A percentile compares a stretch with the other conserved stretches of the same genome.
These are phyloP conservation scores for Patiria pectinifera DNA, from an alignment of 53 echinoderm and acorn worm genomes.

Conservation along the genomic window DNA sequence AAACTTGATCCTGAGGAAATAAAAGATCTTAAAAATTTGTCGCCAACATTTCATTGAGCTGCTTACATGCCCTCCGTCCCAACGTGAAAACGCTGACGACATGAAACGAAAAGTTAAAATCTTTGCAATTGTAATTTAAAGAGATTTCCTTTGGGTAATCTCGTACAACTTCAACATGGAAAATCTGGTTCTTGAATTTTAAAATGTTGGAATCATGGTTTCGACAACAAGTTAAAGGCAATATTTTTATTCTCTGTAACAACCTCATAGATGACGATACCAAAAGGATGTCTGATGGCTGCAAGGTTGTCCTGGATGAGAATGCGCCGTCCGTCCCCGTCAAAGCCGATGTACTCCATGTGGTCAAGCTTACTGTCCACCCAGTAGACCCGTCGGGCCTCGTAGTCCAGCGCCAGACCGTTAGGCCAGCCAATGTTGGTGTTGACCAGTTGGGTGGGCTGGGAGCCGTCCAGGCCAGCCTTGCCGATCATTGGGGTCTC, in stretches of 20 bases:
- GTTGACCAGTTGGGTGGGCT: slow-evolving; percentile 36
- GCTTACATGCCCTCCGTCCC: no score
- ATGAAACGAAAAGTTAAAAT: no score
- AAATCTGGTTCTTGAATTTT: no score
- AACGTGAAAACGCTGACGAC: no score
- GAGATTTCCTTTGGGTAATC: no score
- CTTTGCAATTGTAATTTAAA: no score
- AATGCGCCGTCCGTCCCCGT: slow-evolving; percentile 51
- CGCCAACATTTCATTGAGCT: not conserved
- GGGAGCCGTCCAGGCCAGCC: slow-evolving; percentile 60
- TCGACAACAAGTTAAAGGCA: no score
- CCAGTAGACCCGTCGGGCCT: slow-evolving; percentile 61
- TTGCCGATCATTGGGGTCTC: slow-evolving; percentile 49
- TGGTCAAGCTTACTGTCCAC: slow-evolving; percentile 42
- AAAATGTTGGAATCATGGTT: not conserved
- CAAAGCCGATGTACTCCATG: slow-evolving; percentile 62
- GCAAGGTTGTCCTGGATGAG: not conserved
- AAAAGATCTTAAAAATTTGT: not conserved
- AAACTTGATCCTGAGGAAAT: slow-evolving; percentile 5
- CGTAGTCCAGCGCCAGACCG: slow-evolving; percentile 62
- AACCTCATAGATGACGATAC: slow-evolving; percentile 34
- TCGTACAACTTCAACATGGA: no score
- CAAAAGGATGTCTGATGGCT: slow-evolving; percentile 13
- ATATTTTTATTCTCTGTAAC: not conserved
- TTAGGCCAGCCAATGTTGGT: slow-evolving; percentile 51